Evolutionary conservation across 2,113 vertebrate genomes (phyloP).

Genomic region (Lontra canadensis): DNA sequence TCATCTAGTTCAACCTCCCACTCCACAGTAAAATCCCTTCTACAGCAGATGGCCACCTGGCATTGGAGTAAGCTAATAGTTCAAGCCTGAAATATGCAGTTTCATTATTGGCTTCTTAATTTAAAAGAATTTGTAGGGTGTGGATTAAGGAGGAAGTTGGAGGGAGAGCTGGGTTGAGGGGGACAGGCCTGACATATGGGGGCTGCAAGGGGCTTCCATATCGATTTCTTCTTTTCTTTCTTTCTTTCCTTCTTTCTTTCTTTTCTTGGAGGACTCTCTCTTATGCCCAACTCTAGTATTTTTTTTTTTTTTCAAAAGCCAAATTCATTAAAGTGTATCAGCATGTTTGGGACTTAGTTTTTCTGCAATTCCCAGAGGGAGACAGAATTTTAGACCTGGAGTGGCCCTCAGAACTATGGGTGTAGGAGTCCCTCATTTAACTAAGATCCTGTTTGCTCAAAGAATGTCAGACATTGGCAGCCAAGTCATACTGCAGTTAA

Average conservation of each 20-base stretch:
- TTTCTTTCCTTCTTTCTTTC: too few relatives aligned
- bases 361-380: constrained; percentile 40
- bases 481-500: neutral
- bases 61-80: neutral
- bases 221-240: neutral
- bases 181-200: neutral
- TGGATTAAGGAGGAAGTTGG: neutral
- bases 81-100: neutral
- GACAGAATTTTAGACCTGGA: neutral
- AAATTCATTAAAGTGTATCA: neutral
- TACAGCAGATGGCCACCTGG: neutral
- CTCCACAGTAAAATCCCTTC: neutral
- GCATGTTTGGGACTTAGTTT: neutral
- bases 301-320: neutral
- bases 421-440: neutral
- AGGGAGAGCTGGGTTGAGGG: neutral
- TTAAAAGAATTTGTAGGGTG: neutral
- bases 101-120: neutral
- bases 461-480: neutral
- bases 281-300: rapidly evolving
- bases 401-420: neutral
- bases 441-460: neutral
- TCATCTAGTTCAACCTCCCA: neutral
- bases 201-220: neutral
- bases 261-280: neutral